phyloP scores from a whole-genome alignment of 2,888 invertebrate species.

The Sphecodes monilicornis region DNA sequence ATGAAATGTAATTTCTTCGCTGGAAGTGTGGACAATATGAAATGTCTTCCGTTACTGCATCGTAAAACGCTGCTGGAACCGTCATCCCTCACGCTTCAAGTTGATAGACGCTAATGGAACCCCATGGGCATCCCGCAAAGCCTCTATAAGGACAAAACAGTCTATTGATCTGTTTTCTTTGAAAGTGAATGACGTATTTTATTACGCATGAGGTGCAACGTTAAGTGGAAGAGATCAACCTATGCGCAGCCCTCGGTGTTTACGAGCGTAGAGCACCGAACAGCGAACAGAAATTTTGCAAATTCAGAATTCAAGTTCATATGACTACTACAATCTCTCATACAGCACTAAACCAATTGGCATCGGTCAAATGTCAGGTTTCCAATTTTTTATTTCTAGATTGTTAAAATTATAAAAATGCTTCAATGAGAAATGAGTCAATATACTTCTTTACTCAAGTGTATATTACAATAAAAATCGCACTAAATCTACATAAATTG shows the following conservation, averaged over 20 bases:
- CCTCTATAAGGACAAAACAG: constrained; percentile 34
- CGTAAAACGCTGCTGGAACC: background rate
- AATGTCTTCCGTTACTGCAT: background rate
- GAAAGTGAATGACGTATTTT: constrained; percentile 37
- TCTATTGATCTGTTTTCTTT: constrained; percentile 27
- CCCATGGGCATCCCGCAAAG: background rate
- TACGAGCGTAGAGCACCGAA: background rate
- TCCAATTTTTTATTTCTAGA: background rate
- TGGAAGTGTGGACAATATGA: background rate
- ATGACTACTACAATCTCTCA: background rate
- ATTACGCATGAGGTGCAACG: constrained; percentile 37
- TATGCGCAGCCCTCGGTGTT: constrained; percentile 25
- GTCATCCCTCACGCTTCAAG: background rate
- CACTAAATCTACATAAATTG: no score
- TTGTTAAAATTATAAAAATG: background rate
- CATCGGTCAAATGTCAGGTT: background rate
- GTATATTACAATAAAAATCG: no score
- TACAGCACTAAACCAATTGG: background rate
- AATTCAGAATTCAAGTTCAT: constrained; percentile 18
- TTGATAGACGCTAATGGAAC: background rate
- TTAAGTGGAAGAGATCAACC: constrained; percentile 55
- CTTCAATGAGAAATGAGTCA: background rate
- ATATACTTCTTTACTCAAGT: no score
- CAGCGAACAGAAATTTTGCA: constrained; percentile 15
- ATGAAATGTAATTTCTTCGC: background rate